Conservation (phyloP, 2,888 invertebrate species). For the Epinotia bilunana region DNA sequence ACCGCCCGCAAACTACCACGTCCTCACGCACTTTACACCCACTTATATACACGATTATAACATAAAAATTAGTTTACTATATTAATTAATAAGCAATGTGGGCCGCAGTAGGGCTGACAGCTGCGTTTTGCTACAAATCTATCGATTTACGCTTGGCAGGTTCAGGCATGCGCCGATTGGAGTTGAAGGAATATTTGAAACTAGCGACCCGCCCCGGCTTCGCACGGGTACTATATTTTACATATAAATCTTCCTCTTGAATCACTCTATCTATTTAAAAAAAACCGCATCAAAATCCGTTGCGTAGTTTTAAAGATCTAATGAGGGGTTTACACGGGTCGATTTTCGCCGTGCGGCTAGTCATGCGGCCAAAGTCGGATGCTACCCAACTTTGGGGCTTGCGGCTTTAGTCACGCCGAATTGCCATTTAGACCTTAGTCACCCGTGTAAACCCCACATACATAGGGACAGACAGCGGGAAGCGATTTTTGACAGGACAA, state of each 20-base stretch:
- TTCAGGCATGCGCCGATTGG: constrained; percentile 34
- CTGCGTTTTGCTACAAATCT: constrained; percentile 36
- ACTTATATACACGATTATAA: constrained; percentile 46
- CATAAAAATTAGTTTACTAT: constrained; percentile 9
- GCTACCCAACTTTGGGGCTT: constrained; percentile 11
- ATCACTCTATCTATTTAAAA: too few relatives aligned
- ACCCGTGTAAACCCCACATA: too few relatives aligned
- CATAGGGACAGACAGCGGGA: too few relatives aligned
- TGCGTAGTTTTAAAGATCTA: too few relatives aligned
- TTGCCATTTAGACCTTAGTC: not conserved
- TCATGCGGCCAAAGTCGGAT: not conserved
- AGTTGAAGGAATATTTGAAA: constrained; percentile 17
- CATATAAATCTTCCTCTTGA: too few relatives aligned
- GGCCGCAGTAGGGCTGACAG: constrained; percentile 14
- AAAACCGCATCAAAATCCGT: too few relatives aligned
- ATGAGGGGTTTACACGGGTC: constrained; percentile 53
- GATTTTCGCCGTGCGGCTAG: constrained; percentile 58
- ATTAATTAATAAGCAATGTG: constrained; percentile 23
- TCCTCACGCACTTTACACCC: constrained; percentile 17
- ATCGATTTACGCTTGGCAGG: constrained; percentile 36
- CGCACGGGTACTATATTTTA: too few relatives aligned
- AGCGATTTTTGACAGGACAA: too few relatives aligned
- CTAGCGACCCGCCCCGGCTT: too few relatives aligned
- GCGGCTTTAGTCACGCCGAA: not conserved
- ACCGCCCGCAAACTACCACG: constrained; percentile 47